Evolutionary conservation across 2,888 invertebrate genomes (phyloP), one percentile per base, ranked within the genome.

Genomic region (Platycheirus rosarum): DNA sequence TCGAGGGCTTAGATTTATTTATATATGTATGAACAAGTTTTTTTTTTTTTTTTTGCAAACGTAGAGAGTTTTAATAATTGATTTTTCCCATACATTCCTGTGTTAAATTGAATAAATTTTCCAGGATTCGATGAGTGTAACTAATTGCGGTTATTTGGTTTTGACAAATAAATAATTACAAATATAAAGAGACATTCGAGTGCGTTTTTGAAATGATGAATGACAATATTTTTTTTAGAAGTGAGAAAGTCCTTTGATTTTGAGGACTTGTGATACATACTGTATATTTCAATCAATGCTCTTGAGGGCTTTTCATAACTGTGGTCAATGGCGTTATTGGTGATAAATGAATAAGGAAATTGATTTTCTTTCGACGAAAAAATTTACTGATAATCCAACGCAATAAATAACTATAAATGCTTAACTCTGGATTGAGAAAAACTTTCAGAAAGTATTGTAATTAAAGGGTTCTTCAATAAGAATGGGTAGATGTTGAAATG

Each of bases 11-110:
- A 71, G 65, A 23, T 55, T 60, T 20, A n/a, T 26, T 53, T 20
- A 46, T 8, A 44, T n/a, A 42, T 55, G n/a, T n/a, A n/a, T n/a
- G n/a, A n/a, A n/a, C 5, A 37, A 18, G 18, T 26, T 44, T 14
- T 57, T 8, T 16, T 42, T 57, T 32, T 32, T 32, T 26, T 48
- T 14, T 26, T 7, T 6, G 4, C 7, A 18, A 4, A 11, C 5
- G 14, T 8, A 26, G 37, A 14, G 18, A 68, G 78, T 74, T 79
- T 79, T 74, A 68, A 74, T 79, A 79, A 79, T 79, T 68, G 55
- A 79, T 18, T 44, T 18, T 37, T 35, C 7, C 37, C 8, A 8
- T 0, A 55, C 11, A 9, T 29, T 23, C 16, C 51, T 18, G 29
- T n/a, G 11, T 44, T 1, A 44, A 60, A 60, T 44, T 60, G 29